Percentiles rank a stretch among this genome's conserved stretches.
Conservation (phyloP, 2,797 vertebrate species). For the Sebastes nivosus region DNA sequence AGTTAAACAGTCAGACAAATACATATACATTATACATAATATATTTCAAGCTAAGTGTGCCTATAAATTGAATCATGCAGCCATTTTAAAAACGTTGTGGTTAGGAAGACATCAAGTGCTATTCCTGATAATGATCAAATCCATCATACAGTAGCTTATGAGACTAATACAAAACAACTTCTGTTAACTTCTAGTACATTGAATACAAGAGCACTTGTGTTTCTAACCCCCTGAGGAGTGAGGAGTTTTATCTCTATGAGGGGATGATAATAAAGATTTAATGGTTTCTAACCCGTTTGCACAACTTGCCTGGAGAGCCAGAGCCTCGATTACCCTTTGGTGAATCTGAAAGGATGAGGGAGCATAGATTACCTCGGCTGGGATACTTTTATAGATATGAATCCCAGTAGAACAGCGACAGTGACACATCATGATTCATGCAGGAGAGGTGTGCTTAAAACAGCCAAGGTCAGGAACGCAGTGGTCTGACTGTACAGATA, state of each 20-base stretch:
- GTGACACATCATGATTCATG: not conserved
- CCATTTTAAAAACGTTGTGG: not conserved
- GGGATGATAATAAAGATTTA: not conserved
- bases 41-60: not conserved
- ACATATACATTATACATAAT: no score
- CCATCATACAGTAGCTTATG: not conserved
- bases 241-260: not conserved
- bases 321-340: not conserved
- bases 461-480: not conserved
- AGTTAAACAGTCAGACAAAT: not conserved
- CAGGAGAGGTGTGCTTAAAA: not conserved
- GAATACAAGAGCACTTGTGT: not conserved
- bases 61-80: no score
- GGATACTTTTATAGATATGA: not conserved
- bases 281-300: not conserved
- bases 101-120: not conserved
- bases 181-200: not conserved
- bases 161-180: not conserved
- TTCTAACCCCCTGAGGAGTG: not conserved
- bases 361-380: not conserved
- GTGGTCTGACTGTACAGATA: slow-evolving; percentile 15
- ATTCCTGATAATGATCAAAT: not conserved
- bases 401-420: not conserved
- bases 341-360: not conserved
- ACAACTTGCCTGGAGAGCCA: not conserved